A percentile compares a stretch with the other conserved stretches of the same genome.
Conservation (phyloP, 2,888 invertebrate genomes). For the Lumbricus terrestris region DNA sequence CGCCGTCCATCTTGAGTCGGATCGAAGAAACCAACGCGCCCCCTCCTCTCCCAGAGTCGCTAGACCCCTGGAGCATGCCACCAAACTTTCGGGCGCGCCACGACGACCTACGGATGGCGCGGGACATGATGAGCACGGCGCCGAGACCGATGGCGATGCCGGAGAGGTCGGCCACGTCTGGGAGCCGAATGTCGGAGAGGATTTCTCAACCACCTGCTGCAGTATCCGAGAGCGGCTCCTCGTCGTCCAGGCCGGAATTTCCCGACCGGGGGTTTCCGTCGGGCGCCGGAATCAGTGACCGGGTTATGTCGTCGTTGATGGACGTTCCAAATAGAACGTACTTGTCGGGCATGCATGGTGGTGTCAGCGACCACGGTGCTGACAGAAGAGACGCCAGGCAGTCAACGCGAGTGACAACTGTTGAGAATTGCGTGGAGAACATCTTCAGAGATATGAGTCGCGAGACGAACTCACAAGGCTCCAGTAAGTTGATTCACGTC, state of each 20-base stretch:
- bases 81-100: background rate
- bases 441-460: background rate
- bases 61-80: background rate
- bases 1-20: background rate
- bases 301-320: background rate
- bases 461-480: background rate
- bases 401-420: background rate
- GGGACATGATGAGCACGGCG: background rate
- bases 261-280: background rate
- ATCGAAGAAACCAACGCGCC: background rate
- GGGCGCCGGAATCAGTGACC: background rate
- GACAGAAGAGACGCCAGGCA: background rate
- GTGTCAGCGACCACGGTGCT: background rate
- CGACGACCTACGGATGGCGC: background rate
- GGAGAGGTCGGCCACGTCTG: background rate
- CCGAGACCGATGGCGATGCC: background rate
- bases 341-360: background rate
- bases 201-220: background rate
- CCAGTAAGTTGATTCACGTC: background rate
- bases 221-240: background rate
- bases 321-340: background rate
- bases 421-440: background rate
- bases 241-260: background rate
- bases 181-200: background rate
- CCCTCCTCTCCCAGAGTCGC: background rate